Percentiles rank a stretch among this genome's conserved stretches.
These are phyloP conservation scores for Pherbina coryleti DNA, from an alignment of 2,888 invertebrate species.

Conservation along the genomic window DNA sequence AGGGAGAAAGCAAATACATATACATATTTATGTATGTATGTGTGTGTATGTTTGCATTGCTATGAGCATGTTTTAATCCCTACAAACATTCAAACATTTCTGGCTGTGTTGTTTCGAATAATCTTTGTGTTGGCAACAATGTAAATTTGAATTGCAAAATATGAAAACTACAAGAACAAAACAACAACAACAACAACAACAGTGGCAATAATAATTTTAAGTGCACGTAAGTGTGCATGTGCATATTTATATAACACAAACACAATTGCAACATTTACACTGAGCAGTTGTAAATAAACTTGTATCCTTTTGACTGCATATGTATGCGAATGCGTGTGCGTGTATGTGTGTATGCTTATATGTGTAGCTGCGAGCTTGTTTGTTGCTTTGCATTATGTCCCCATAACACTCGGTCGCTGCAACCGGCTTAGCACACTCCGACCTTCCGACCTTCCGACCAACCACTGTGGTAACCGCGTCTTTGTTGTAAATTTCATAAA, in stretches of 20 bases:
- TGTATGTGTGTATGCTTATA: too few relatives aligned
- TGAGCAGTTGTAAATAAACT: background rate
- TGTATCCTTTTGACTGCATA: background rate
- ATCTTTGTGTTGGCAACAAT: slow-evolving; percentile 19
- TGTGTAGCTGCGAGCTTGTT: background rate
- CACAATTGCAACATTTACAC: background rate
- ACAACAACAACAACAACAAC: background rate
- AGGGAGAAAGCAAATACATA: background rate
- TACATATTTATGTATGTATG: background rate
- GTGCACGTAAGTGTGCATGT: background rate
- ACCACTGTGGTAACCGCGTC: background rate
- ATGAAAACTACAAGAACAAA: background rate
- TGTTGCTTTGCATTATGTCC: background rate
- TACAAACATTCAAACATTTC: background rate
- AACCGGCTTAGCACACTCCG: background rate
- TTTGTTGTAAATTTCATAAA: slow-evolving; percentile 15
- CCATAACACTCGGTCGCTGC: background rate
- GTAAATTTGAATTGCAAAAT: slow-evolving; percentile 26
- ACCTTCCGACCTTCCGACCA: background rate
- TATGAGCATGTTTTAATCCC: background rate
- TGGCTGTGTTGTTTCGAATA: slow-evolving; percentile 4
- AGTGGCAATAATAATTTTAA: background rate
- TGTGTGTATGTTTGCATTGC: background rate
- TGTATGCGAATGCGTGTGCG: background rate
- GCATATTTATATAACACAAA: background rate